These are phyloP conservation scores for Balaeniceps rex DNA, from an alignment of 2,113 vertebrate genomes.

Conservation along the genomic window DNA sequence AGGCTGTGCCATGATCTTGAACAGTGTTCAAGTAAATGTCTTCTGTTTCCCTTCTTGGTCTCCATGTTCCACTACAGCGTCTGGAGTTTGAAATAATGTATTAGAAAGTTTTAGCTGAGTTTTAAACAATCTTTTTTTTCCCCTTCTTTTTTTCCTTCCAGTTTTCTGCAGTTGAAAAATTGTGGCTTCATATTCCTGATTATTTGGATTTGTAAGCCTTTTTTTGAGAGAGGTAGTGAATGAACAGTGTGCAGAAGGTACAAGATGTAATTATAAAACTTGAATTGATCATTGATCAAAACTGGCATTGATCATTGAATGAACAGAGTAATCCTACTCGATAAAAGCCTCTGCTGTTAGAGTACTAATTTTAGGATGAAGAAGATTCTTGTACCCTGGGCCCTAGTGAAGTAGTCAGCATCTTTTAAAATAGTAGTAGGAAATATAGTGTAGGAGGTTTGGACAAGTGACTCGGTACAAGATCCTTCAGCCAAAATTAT, in stretches of 20 bases:
- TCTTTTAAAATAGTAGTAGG: neutral
- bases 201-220: neutral
- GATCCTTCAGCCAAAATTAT: neutral
- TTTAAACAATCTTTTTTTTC: neutral
- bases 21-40: neutral
- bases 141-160: rapidly evolving
- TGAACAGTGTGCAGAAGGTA: neutral
- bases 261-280: neutral
- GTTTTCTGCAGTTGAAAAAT: neutral
- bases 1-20: neutral
- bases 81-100: neutral
- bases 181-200: neutral
- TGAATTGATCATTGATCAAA: too few species aligned
- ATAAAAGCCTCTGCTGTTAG: neutral
- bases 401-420: neutral
- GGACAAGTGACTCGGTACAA: neutral
- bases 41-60: neutral
- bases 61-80: neutral
- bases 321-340: neutral
- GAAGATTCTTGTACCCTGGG: neutral
- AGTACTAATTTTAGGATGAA: neutral
- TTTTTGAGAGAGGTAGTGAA: neutral
- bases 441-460: neutral
- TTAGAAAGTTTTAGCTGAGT: neutral
- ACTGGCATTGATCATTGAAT: neutral